phyloP scores from a whole-genome alignment of 2,113 vertebrate species.

The Mystacornis crossleyi region DNA sequence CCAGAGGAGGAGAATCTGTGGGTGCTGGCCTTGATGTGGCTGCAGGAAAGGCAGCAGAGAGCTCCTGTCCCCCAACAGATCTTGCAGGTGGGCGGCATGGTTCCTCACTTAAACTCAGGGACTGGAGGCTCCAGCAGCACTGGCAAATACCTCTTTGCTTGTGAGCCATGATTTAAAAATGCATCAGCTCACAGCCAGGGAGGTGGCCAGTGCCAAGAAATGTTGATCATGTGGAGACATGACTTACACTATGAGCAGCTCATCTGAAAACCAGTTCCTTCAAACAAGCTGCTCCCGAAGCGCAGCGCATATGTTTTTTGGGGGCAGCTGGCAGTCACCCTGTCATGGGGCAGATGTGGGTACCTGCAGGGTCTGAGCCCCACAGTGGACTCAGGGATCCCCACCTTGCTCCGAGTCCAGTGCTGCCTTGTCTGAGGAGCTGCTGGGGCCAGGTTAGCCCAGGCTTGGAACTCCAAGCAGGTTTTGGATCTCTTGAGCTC shows the following conservation, averaged over 20 bases:
- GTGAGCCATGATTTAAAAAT: background rate
- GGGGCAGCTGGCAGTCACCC: background rate
- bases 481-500: background rate
- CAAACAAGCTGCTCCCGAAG: background rate
- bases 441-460: background rate
- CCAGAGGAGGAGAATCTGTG: background rate
- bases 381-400: accelerated
- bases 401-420: accelerated
- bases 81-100: background rate
- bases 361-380: background rate
- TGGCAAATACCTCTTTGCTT: conserved; percentile 4
- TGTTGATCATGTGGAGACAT: conserved; percentile 30
- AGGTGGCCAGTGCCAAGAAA: conserved; percentile 9
- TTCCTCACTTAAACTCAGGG: background rate
- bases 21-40: background rate
- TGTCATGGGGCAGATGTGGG: background rate
- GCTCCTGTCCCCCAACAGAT: background rate
- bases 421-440: accelerated
- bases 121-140: background rate
- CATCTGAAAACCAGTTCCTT: background rate
- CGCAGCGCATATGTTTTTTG: accelerated
- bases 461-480: accelerated
- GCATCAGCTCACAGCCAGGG: conserved; percentile 1
- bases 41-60: background rate
- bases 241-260: background rate